Conservation (phyloP, 2,797 vertebrate species). For the Ptychobarbus kaznakovi region DNA sequence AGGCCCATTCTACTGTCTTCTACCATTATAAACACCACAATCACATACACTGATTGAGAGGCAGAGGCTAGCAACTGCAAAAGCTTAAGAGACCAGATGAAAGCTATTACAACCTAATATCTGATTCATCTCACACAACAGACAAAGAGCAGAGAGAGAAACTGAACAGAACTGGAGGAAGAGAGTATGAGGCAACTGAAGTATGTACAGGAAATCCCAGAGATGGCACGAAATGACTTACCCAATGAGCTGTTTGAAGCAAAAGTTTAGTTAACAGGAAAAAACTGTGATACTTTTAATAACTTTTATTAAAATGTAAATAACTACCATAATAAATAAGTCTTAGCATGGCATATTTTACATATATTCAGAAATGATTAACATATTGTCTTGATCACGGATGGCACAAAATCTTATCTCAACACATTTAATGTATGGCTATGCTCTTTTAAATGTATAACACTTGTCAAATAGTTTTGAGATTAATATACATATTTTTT, state of each 20-base stretch:
- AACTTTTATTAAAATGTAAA: background rate
- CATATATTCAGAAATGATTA: background rate
- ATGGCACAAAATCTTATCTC: background rate
- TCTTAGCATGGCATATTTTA: background rate
- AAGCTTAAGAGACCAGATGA: slow-evolving; percentile 18
- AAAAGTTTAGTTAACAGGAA: slow-evolving; percentile 14
- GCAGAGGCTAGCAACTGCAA: slow-evolving; percentile 26
- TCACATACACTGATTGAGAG: slow-evolving; percentile 4
- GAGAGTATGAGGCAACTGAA: background rate
- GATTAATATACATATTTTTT: background rate
- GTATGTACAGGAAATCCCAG: background rate
- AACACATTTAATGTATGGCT: background rate
- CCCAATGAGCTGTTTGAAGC: slow-evolving; percentile 20
- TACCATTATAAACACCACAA: slow-evolving; percentile 9
- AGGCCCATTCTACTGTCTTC: background rate
- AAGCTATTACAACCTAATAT: slow-evolving; percentile 20
- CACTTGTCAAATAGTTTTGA: background rate
- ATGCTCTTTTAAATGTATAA: background rate
- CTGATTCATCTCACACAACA: slow-evolving; percentile 34
- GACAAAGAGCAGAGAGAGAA: background rate
- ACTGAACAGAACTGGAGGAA: background rate
- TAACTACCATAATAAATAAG: background rate
- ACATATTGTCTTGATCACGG: background rate
- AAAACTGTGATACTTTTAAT: background rate
- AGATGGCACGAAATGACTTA: slow-evolving; percentile 29